Base-by-base conservation (phyloP, 2,888 invertebrate species). In the Antheraea yamamai region DNA sequence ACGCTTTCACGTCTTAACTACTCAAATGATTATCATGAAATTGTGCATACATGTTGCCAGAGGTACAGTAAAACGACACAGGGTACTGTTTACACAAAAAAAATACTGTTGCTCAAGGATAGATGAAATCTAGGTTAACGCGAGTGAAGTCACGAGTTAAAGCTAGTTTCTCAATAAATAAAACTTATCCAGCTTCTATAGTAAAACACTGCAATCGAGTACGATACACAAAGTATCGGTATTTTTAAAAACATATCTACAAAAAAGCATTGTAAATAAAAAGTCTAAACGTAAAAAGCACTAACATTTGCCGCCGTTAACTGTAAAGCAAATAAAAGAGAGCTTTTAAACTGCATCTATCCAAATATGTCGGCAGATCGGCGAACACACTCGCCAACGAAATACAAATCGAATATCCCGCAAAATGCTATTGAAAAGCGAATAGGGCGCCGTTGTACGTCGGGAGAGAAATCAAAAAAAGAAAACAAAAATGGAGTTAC, bases 391-490 rank as follows among this genome's bases (percentile, higher is more conserved):
- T 80, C 81, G 79, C 81, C 85, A 85, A 82, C 80, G 82, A 83
- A 79, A 84, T 83, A 82, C 84, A 84, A 83, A 83, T 81, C 78
- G 82, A 83, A 85, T 88, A 86, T 82, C 78, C 81, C 80, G 78
- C 82, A 84, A 85, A 87, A 86, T 82, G 81, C 81, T 77, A 83
- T 83, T 84, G 87, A 85, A 89, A 88, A 86, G 84, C 84, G 83
- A 82, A 84, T 81, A 84, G 83, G 84, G 86, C 84, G 82, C 86
- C 84, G 84, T 81, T 83, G 86, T 76, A 71, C 74, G 77, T 81
- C 81, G 85, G 82, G 81, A 85, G 81, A 71, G 82, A 86, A 86
- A 87, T 84, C 80, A 83, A 84, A 81, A 84, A 88, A 89, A 85
- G 83, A 86, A 47, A 47, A 47, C 47, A 12, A 47, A 47, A 88